These are phyloP conservation scores for Didymodactylos carnosus DNA, from an alignment of 2,888 invertebrate genomes.

Conservation along the genomic window DNA sequence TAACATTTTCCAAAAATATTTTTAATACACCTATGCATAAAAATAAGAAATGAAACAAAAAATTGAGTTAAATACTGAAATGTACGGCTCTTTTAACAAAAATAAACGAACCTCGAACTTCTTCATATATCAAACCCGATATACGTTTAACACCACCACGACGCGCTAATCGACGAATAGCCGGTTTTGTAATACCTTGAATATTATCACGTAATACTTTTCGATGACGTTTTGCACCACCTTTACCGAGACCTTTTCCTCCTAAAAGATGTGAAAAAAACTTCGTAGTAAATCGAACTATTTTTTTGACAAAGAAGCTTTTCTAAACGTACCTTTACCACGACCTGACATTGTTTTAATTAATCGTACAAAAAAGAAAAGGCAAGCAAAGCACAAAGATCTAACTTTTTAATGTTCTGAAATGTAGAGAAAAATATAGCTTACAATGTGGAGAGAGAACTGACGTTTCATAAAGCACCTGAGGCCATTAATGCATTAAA, in stretches of 20 bases:
- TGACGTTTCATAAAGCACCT: no score
- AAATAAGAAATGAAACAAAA: no score
- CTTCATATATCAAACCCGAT: conserved; percentile 57
- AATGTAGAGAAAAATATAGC: no score
- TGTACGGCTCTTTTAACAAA: no score
- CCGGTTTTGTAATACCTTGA: conserved; percentile 57
- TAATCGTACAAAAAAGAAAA: background rate
- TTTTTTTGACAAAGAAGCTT: background rate
- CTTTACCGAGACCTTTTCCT: conserved; percentile 56
- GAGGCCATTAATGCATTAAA: no score
- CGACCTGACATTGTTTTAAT: conserved; percentile 48
- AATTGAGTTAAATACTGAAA: no score
- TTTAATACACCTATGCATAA: conserved; percentile 57
- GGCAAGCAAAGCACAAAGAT: background rate
- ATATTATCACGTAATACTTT: conserved; percentile 57
- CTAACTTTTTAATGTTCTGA: no score
- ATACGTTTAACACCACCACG: conserved; percentile 46
- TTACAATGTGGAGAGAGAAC: no score
- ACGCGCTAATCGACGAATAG: conserved; percentile 53
- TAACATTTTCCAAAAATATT: conserved; percentile 61
- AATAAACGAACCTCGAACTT: no score
- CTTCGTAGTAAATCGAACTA: rapidly evolving
- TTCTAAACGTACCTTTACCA: conserved; percentile 48
- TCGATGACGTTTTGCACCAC: conserved; percentile 60
- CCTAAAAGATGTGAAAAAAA: conserved; percentile 21